A percentile compares a stretch with the other conserved stretches of the same genome.
Evolutionary conservation across 1,140 invertebrate genomes (phyloP).

Genomic region (Atta texana): DNA sequence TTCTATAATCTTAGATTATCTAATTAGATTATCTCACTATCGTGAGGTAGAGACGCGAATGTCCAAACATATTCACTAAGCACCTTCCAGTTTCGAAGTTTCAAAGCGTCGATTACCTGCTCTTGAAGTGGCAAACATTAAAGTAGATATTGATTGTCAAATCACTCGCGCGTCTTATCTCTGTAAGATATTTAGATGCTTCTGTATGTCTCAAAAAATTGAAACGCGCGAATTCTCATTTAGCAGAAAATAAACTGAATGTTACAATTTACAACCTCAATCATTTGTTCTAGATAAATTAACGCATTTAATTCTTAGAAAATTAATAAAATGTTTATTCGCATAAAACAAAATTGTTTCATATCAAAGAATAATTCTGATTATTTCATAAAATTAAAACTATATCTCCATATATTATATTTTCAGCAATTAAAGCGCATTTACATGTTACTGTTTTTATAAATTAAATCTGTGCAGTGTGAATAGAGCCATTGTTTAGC

Average conservation of each 20-base stretch:
- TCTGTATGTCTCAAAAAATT: background rate
- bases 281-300: constrained; percentile 9
- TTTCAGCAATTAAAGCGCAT: constrained; percentile 17
- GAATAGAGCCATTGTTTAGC: background rate
- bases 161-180: background rate
- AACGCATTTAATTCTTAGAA: background rate
- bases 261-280: background rate
- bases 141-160: constrained; percentile 32
- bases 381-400: background rate
- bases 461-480: background rate
- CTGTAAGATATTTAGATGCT: background rate
- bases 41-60: constrained; percentile 13
- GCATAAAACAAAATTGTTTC: background rate
- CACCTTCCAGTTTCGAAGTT: constrained; percentile 22
- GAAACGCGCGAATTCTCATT: background rate
- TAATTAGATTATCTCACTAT: background rate
- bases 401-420: background rate
- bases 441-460: constrained; percentile 42
- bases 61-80: constrained; percentile 32
- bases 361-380: background rate
- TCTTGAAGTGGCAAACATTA: constrained; percentile 29
- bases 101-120: background rate
- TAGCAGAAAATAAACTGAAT: background rate
- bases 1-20: constrained; percentile 52
- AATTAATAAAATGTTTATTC: background rate